A percentile compares a stretch with the other conserved stretches of the same genome.
phyloP scores from a whole-genome alignment of 2,113 vertebrate genomes.

The Onychostruthus taczanowskii region DNA sequence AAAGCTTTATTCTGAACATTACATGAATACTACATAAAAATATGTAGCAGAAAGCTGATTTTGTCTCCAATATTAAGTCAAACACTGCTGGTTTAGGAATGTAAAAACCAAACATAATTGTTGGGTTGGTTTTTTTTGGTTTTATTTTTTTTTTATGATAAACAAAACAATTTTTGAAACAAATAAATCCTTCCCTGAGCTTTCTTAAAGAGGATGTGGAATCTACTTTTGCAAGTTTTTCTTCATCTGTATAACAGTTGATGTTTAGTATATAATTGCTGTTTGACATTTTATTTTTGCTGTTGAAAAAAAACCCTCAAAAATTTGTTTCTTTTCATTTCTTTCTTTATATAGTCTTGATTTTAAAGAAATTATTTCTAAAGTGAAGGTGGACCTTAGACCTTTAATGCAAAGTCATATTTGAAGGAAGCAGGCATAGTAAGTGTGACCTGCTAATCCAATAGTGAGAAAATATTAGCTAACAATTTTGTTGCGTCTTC shows the following conservation, averaged over 20 bases:
- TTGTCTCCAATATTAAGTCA: background rate
- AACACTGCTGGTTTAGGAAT: background rate
- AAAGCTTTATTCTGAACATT: background rate
- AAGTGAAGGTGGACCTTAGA: background rate
- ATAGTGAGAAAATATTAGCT: background rate
- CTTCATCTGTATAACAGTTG: background rate
- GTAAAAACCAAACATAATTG: background rate
- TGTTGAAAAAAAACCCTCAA: background rate
- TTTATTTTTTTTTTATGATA: background rate
- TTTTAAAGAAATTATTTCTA: background rate
- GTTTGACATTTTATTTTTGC: background rate
- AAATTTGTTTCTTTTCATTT: background rate
- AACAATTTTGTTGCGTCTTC: background rate
- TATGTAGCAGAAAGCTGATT: background rate
- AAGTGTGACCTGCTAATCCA: background rate
- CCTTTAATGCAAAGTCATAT: background rate
- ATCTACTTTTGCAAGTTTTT: background rate
- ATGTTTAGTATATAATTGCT: background rate
- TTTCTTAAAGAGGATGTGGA: background rate
- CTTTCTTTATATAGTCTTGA: background rate
- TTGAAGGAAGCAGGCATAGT: background rate
- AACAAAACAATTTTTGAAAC: background rate
- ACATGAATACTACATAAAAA: background rate
- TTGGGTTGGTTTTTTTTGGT: rapidly evolving
- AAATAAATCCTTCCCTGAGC: background rate